A percentile compares a stretch with the other conserved stretches of the same genome.
phyloP scores from a whole-genome alignment of 2,888 invertebrate species.

The Cataglyphis livida region DNA sequence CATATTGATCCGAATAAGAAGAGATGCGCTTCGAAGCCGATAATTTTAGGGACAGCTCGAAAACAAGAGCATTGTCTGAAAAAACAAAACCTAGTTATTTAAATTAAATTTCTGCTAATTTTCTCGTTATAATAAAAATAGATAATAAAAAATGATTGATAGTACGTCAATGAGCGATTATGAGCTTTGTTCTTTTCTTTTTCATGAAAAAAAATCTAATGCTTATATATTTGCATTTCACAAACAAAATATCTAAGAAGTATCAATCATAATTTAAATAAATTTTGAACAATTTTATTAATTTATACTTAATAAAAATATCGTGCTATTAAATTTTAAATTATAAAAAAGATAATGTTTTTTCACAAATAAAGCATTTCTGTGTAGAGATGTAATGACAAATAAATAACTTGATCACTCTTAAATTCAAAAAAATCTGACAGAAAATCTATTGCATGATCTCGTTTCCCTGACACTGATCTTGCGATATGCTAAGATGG shows the following conservation, averaged over 20 bases:
- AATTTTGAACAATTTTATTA: background rate
- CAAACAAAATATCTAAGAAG: background rate
- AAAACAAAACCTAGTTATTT: background rate
- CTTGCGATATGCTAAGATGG: conserved; percentile 45
- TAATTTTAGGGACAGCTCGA: background rate
- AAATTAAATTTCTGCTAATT: background rate
- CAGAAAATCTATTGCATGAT: conserved; percentile 1
- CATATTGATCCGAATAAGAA: conserved; percentile 48
- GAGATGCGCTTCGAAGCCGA: conserved; percentile 21
- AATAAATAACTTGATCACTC: background rate
- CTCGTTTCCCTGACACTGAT: conserved; percentile 54
- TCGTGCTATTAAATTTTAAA: background rate
- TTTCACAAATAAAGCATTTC: background rate
- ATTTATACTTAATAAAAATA: background rate
- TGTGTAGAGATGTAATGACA: background rate
- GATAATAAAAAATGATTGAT: background rate
- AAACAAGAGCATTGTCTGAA: background rate
- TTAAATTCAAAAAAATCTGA: background rate
- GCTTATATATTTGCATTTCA: conserved; percentile 3
- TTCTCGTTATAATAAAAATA: background rate
- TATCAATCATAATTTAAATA: background rate
- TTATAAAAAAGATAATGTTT: background rate
- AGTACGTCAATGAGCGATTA: background rate
- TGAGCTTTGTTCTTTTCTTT: background rate
- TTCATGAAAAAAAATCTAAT: background rate